Conservation (phyloP, 2,797 vertebrate genomes). For the Etheostoma nigrum region DNA sequence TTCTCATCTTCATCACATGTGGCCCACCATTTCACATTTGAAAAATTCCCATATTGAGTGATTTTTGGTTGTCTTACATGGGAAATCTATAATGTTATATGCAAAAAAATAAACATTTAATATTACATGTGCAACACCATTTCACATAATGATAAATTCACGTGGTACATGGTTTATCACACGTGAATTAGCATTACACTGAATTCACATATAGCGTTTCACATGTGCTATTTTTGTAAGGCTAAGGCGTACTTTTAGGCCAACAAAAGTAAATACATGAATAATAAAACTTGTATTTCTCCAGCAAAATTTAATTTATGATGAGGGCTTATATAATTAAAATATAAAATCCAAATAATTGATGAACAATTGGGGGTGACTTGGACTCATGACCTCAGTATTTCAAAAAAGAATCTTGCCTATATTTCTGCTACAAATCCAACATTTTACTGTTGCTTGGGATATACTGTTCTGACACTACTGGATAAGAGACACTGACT, state of each 20-base stretch:
- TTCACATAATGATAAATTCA: not conserved
- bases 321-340: not conserved
- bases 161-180: not conserved
- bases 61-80: not conserved
- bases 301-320: not conserved
- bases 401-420: constrained; percentile 11
- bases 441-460: constrained; percentile 28
- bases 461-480: constrained; percentile 41
- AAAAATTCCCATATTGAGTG: not conserved
- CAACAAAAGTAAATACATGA: not conserved
- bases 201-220: not conserved
- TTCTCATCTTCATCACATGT: not conserved
- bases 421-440: not conserved
- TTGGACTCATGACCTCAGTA: constrained; percentile 3
- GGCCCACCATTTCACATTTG: not conserved
- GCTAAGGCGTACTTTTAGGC: not conserved
- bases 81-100: not conserved
- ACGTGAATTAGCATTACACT: not conserved
- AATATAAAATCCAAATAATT: not conserved
- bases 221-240: not conserved
- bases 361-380: not conserved
- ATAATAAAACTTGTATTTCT: not conserved
- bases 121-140: not conserved
- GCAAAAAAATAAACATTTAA: not conserved
- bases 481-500: constrained; percentile 33